phyloP scores from a whole-genome alignment of 2,888 invertebrate species.

The Thysanoteuthis rhombus region DNA sequence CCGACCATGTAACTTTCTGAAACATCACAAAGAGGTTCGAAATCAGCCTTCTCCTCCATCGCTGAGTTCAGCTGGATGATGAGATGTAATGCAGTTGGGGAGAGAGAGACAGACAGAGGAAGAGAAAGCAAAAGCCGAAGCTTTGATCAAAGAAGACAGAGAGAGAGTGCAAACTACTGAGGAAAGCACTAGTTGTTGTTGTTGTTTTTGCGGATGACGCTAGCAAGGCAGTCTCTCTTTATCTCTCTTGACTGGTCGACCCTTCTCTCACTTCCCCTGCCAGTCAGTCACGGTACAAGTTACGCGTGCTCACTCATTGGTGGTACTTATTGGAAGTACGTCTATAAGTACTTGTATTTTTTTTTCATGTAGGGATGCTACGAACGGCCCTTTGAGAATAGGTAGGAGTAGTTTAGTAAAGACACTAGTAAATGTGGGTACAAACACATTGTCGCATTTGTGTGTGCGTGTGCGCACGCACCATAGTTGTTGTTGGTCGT shows the following conservation, averaged over 20 bases:
- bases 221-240: not conserved
- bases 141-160: not conserved
- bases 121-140: not conserved
- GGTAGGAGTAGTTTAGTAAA: not conserved
- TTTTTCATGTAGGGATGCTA: not conserved
- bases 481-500: not conserved
- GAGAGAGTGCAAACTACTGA: not conserved
- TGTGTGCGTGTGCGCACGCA: not conserved
- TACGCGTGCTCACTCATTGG: not conserved
- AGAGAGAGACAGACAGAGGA: not conserved
- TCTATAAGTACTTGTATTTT: not conserved
- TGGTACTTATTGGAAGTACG: not conserved
- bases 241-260: not conserved
- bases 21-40: conserved; percentile 57
- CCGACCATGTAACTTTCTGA: conserved; percentile 57
- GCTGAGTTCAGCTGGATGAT: not conserved
- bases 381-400: not conserved
- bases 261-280: not conserved
- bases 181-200: not conserved
- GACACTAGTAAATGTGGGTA: not conserved
- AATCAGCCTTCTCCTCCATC: conserved; percentile 57
- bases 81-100: not conserved
- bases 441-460: not conserved
- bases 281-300: not conserved
- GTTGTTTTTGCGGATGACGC: not conserved